These are phyloP conservation scores for Hyposoter didymator DNA, from an alignment of 2,888 invertebrate genomes.

Conservation along the genomic window DNA sequence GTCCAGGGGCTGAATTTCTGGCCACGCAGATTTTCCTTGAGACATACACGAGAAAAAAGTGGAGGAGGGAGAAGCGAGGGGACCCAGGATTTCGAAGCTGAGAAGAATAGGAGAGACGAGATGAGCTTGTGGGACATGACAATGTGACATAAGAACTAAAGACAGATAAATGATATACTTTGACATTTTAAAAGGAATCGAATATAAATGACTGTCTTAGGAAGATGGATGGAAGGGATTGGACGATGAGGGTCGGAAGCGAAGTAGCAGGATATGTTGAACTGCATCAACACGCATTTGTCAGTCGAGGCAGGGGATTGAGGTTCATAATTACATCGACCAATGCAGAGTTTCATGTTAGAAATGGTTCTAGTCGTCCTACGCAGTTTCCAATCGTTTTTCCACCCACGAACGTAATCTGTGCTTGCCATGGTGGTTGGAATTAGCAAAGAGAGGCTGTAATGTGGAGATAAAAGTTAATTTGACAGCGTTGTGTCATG, in stretches of 20 bases:
- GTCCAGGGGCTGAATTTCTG: slow-evolving; percentile 49
- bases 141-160: neutral
- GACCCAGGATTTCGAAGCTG: neutral
- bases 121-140: neutral
- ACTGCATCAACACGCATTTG: slow-evolving; percentile 11
- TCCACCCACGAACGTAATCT: neutral
- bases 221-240: neutral
- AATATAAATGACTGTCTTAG: neutral
- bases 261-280: neutral
- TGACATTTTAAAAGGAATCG: slow-evolving; percentile 1
- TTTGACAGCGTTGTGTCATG: neutral
- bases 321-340: slow-evolving; percentile 7
- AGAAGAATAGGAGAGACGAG: neutral
- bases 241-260: neutral
- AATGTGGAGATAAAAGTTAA: neutral
- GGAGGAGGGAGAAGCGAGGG: neutral
- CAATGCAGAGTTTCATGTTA: neutral
- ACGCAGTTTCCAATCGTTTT: neutral
- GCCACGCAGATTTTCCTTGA: slow-evolving; percentile 9
- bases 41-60: neutral
- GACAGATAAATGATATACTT: slow-evolving; percentile 12
- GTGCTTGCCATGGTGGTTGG: neutral
- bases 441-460: neutral
- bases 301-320: neutral
- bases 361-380: neutral